Evolutionary conservation across 2,888 invertebrate genomes (phyloP), one percentile per base, ranked within the genome.

Genomic region (Cancer borealis): DNA sequence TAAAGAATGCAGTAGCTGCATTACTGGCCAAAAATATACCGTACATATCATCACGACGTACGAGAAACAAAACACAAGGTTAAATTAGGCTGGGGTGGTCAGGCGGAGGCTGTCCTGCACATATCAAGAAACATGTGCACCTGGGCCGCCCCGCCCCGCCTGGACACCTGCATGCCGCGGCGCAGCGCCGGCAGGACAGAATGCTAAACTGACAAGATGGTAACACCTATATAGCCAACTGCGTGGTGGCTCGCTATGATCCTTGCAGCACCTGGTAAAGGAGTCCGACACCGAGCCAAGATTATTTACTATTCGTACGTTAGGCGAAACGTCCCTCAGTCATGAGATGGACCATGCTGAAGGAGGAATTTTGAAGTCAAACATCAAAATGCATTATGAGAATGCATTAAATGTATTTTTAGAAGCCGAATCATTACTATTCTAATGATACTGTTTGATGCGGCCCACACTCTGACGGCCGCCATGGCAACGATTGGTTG

Each of bases 131-230:
- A 39, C 84, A 39, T 39, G 10, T 4, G 39, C 84, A 84, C 84
- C 84, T 84, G 84, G 10, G 84, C 39, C 84, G 30, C 39, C 84
- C 84, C 26, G 14, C 84, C 84, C 39, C 84, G 39, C 84, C 84
- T 39, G 39, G 39, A 30, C 84, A 84, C 84, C 84, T 84, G 84
- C 84, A 39, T 39, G 84, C 26, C 84, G 39, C 84, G 84, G 12
- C 14, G 84, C 84, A 84, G 26, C 84, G 39, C 84, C 84, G 84
- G 84, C 84, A 12, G 26, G 73, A 84, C 84, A 14, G 84, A 84
- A 84, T 84, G 17, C 84, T 39, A 84, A 84, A 84, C 84, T 79
- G 17, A 84, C 84, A 84, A 84, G 84, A 84, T 2, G 84, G 84
- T 39, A 39, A 39, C 73, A 73, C 73, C 73, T 73, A n/a, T n/a